Base-by-base conservation (phyloP, 2,113 vertebrate genomes). In the Brachyhypopomus gauderio region DNA sequence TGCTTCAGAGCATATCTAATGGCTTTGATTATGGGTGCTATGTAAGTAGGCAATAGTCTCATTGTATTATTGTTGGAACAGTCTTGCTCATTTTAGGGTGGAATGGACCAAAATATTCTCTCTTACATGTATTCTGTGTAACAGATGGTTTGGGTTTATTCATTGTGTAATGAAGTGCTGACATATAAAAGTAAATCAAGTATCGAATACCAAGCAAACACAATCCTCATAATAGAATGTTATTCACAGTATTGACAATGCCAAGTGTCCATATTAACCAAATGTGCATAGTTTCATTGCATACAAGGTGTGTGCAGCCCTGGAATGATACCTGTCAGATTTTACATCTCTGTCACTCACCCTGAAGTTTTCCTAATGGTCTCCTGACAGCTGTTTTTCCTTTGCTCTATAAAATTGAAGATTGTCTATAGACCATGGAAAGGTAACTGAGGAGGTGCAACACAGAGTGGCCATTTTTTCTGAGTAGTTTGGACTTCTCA, bases 111-210 rank as follows among this genome's bases (percentile, higher is more conserved):
- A 79, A 82, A 88, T 79, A 87, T 86, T 87, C 34, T 56, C 75
- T 77, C 48, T 86, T 84, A 73, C 85, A 86, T 83, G 89, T 84
- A 85, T 89, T 90, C 87, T 85, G 85, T 72, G 0, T 83, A 87
- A 88, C 90, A 91, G 90, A 91, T 91, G 91, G 89, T 91, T 90
- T 83, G 90, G 89, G 78, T 91, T 90, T 83, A 59, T 73, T 81
- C 38, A 25, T 19, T 22, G 78, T 80, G 75, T 81, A 83, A 87
- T 81, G 81, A 88, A 84, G 80, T 78, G 85, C 89, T 87, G 83
- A 83, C 78, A 81, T 72, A 63, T 74, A 77, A 80, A 85, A 80
- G 69, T 84, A 73, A 86, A 85, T 81, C 63, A 84, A 71, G 71
- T 56, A 66, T 60, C 63, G 80, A 76, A 75, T 14, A 78, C 75